A percentile compares a stretch with the other conserved stretches of the same genome.
These are phyloP conservation scores for Lasioglossum lativentre DNA, from an alignment of 2,888 invertebrate species.

Conservation along the genomic window DNA sequence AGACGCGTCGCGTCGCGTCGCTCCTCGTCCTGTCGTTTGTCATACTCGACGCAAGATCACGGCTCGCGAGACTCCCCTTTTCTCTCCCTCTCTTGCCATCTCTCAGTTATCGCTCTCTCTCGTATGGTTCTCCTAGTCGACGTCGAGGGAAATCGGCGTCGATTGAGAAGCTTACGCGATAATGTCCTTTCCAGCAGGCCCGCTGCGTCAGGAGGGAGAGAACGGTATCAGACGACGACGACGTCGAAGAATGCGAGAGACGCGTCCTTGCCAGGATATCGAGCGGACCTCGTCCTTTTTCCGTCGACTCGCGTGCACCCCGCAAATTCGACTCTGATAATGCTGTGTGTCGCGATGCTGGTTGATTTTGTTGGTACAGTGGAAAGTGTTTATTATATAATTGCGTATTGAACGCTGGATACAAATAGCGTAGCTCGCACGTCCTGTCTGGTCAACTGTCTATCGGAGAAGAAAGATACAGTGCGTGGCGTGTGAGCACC, in stretches of 20 bases:
- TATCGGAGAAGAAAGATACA: too few species aligned
- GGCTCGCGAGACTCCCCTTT: conserved; percentile 32
- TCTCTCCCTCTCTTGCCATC: not conserved
- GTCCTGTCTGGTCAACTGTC: too few species aligned
- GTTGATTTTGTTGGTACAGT: too few species aligned
- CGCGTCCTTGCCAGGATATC: conserved; percentile 38
- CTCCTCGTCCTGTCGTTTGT: conserved; percentile 73
- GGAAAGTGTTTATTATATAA: too few species aligned
- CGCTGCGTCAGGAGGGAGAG: conserved; percentile 25
- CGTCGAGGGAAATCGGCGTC: conserved; percentile 59
- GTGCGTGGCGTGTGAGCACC: too few species aligned
- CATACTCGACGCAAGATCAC: conserved; percentile 69
- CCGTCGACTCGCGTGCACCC: not conserved
- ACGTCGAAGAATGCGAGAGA: conserved; percentile 47
- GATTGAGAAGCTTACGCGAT: conserved; percentile 72
- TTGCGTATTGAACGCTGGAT: too few species aligned
- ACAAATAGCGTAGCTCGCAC: too few species aligned
- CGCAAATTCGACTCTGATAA: conserved; percentile 12
- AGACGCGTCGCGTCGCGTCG: conserved; percentile 68
- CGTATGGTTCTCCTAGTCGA: not conserved
- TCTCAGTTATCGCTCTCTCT: conserved; percentile 17
- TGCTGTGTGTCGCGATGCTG: not conserved
- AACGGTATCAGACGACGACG: conserved; percentile 46
- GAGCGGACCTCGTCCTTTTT: not conserved
- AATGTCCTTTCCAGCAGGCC: conserved; percentile 61